Base-by-base conservation (phyloP, 2,888 invertebrate genomes). In the Tetragnatha montana region DNA sequence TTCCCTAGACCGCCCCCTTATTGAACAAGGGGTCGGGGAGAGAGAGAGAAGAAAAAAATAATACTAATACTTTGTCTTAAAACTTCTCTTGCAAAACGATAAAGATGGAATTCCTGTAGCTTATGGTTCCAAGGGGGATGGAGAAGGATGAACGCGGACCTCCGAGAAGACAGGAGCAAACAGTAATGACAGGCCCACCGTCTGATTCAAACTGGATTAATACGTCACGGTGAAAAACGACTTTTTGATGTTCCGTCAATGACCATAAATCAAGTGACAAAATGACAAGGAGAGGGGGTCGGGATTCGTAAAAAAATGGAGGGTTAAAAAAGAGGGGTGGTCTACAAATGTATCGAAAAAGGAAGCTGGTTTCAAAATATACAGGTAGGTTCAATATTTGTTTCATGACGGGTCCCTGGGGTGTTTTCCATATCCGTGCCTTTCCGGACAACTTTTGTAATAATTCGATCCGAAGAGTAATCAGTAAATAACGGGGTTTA, bases 161-260 rank as follows among this genome's bases (percentile, higher is more conserved):
- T 22, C 22, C n/a, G 74, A 74, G 60, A n/a, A n/a, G 82, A 74
- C 82, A 82, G 74, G 74, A 82, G 74, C 82, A 82, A 82, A 82
- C 82, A 82, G 82, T 82, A 82, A 82, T 82, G 82, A 82, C 82
- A 82, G 21, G 68, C 60, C 49, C 68, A 60, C 82, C 51, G 60
- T 82, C 74, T 74, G 82, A 82, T 82, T 82, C 74, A 75, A 82
- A 82, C 82, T 82, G 82, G 82, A 82, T 82, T 82, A 82, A 82
- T 82, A 82, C 74, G 82, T 82, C 82, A 74, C 35, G 8, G 82
- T 82, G 82, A 82, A 82, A 82, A 82, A 82, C 82, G 82, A 82
- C 82, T 82, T 82, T 82, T 82, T 82, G 82, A 82, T 82, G 82
- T 82, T 75, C 74, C 60, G 82, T 82, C 73, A 75, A 82, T 82